phyloP scores from a whole-genome alignment of 1,140 invertebrate genomes.

The Drosophila ironensis region DNA sequence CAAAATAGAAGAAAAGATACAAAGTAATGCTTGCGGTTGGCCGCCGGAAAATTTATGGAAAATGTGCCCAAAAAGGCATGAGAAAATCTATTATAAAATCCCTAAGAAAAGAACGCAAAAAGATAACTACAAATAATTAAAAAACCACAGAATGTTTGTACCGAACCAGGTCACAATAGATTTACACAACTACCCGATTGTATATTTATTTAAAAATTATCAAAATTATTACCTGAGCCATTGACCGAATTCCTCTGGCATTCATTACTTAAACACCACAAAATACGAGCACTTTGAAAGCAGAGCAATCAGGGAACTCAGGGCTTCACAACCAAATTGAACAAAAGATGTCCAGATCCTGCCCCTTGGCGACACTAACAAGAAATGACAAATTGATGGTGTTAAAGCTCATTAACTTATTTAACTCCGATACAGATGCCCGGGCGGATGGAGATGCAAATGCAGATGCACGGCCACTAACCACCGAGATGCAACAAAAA shows the following conservation, averaged over 20 bases:
- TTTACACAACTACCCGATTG: neutral
- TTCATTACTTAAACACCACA: conserved; percentile 10
- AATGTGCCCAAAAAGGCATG: conserved; percentile 47
- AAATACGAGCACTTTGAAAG: neutral
- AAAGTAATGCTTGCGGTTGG: conserved; percentile 57
- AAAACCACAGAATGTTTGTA: conserved; percentile 9
- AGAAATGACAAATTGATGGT: conserved; percentile 82
- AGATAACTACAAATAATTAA: neutral
- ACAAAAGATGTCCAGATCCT: conserved; percentile 1
- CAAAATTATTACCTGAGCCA: neutral
- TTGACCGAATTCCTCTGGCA: neutral
- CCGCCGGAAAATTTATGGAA: conserved; percentile 7
- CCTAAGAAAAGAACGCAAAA: neutral
- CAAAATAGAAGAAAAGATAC: conserved; percentile 16
- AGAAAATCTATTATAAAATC: conserved; percentile 50
- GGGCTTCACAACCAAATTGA: neutral
- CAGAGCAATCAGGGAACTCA: neutral
- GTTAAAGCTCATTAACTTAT: conserved; percentile 81
- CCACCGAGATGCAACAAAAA: conserved; percentile 17
- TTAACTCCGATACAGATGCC: conserved; percentile 45
- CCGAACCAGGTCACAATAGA: neutral
- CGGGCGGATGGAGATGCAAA: conserved; percentile 4
- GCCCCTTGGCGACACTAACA: conserved; percentile 69
- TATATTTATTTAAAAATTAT: neutral
- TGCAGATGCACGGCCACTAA: conserved; percentile 17